These are phyloP conservation scores for Alcedo atthis DNA, from an alignment of 2,797 vertebrate genomes.

Conservation along the genomic window DNA sequence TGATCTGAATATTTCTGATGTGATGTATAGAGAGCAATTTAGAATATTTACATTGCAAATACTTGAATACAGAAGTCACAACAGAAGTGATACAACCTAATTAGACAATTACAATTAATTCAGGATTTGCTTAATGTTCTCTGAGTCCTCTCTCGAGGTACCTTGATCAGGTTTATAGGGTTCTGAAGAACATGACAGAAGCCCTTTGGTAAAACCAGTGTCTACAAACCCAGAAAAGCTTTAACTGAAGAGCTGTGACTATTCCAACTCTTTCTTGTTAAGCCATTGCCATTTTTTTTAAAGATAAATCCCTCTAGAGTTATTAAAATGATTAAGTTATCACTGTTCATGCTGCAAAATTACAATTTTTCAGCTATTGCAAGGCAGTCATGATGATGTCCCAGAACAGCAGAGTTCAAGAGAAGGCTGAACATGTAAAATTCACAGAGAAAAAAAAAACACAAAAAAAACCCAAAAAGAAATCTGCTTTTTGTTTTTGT, in stretches of 20 bases:
- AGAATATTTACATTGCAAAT: slow-evolving; percentile 25
- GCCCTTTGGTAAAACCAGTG: not conserved
- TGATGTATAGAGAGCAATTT: not conserved
- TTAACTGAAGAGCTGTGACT: not conserved
- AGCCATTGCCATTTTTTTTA: not conserved
- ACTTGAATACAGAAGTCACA: slow-evolving; percentile 19
- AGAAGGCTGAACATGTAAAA: not conserved
- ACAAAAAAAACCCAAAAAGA: not conserved
- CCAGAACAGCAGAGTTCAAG: not conserved
- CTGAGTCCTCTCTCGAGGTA: not conserved
- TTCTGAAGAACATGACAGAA: not conserved
- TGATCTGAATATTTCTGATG: slow-evolving; percentile 45
- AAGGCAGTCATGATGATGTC: rapidly evolving
- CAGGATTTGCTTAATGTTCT: not conserved
- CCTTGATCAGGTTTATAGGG: not conserved
- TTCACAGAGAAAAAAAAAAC: not conserved
- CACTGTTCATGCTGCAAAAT: not conserved
- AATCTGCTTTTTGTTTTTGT: too few species aligned
- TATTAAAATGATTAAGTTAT: not conserved
- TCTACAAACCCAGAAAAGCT: not conserved
- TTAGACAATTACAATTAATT: slow-evolving; percentile 21
- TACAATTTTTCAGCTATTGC: not conserved
- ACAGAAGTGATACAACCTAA: not conserved
- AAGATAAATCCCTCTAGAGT: not conserved
- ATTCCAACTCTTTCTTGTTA: not conserved